phyloP scores from a whole-genome alignment of 2,797 vertebrate genomes.

The Gobio occitaniae region DNA sequence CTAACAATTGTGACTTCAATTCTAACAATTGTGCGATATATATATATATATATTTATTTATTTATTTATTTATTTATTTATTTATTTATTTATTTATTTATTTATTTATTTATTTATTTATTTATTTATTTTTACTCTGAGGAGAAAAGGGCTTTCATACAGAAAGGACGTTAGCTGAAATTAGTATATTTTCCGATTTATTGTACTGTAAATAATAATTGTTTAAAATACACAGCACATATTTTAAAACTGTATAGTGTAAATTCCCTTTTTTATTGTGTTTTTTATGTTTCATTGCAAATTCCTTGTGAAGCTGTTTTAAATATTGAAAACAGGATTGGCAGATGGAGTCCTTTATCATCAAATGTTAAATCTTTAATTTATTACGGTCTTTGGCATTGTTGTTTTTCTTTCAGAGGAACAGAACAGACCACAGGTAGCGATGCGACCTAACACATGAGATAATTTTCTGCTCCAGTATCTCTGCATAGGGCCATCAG shows the following conservation, averaged over 20 bases:
- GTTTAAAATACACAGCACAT: neutral
- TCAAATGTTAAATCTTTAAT: conserved; percentile 55
- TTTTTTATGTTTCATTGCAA: neutral
- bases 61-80: too few species aligned
- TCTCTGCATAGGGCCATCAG: conserved; percentile 74
- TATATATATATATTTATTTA: too few species aligned
- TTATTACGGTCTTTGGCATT: conserved; percentile 27
- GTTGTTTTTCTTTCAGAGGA: conserved; percentile 48
- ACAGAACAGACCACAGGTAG: conserved; percentile 45
- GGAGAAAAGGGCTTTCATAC: neutral
- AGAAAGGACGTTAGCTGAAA: neutral
- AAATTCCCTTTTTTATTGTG: neutral
- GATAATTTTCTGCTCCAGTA: conserved; percentile 70
- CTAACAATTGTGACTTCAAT: too few species aligned
- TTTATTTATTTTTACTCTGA: neutral
- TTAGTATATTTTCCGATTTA: neutral
- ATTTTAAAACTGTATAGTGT: neutral
- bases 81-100: too few species aligned
- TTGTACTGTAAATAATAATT: neutral
- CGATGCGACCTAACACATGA: conserved; percentile 54
- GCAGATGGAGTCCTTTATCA: conserved; percentile 43
- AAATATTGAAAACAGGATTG: conserved; percentile 49
- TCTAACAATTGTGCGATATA: too few species aligned
- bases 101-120: too few species aligned
- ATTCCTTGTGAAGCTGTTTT: conserved; percentile 37